Percentiles rank a stretch among this genome's conserved stretches.
These are phyloP conservation scores for Drosophila athabasca DNA, from an alignment of 1,140 invertebrate genomes.

Conservation along the genomic window DNA sequence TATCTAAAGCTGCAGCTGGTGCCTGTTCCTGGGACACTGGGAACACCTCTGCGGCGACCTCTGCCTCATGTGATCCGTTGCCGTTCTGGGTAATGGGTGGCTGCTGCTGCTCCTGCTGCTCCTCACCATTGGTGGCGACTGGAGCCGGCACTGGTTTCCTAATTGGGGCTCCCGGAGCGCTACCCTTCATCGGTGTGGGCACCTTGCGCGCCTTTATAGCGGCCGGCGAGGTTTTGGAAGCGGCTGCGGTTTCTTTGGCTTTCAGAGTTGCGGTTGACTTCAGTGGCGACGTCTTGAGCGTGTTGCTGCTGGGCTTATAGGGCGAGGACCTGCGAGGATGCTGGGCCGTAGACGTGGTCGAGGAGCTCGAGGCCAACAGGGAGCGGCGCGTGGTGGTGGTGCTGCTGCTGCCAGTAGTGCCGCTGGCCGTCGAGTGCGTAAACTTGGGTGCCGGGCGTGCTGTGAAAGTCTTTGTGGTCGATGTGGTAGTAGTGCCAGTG, in stretches of 20 bases:
- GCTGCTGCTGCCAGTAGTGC: conserved; percentile 12
- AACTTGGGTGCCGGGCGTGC: conserved; percentile 76
- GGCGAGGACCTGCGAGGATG: conserved; percentile 49
- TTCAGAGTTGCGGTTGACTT: conserved; percentile 49
- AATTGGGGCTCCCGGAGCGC: conserved; percentile 15
- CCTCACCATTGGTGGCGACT: conserved; percentile 40
- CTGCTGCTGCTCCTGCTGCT: conserved; percentile 18
- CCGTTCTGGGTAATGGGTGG: conserved; percentile 36
- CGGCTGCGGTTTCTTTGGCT: conserved; percentile 60
- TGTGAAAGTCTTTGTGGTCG: conserved; percentile 74
- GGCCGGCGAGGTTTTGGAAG: conserved; percentile 52
- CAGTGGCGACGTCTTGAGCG: conserved; percentile 16
- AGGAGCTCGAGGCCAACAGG: conserved; percentile 13
- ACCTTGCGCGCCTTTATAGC: conserved; percentile 31
- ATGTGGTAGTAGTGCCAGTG: conserved; percentile 48
- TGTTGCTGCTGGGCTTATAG: conserved; percentile 35
- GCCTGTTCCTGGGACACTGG: conserved; percentile 19
- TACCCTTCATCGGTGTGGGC: conserved; percentile 44
- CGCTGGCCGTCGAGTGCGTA: conserved; percentile 43
- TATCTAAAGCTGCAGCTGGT: background rate
- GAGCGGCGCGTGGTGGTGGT: conserved; percentile 39
- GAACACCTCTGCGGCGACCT: conserved; percentile 30
- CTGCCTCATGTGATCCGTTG: conserved; percentile 44
- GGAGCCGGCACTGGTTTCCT: conserved; percentile 10
- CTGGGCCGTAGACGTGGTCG: conserved; percentile 25